Evolutionary conservation across 1,140 invertebrate species (phyloP), one percentile per base, ranked within the genome.

Genomic region (Portunus trituberculatus): DNA sequence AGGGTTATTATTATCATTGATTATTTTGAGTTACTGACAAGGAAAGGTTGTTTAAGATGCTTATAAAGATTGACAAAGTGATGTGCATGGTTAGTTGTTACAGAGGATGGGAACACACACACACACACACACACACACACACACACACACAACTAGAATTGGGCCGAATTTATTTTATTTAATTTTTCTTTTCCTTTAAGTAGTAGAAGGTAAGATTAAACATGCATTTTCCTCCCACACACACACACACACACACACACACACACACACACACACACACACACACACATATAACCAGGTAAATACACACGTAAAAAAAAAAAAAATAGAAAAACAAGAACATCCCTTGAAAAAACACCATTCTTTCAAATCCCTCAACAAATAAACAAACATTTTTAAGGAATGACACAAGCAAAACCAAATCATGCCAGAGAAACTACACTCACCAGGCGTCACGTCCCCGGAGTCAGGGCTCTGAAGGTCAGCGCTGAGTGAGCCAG

Each of bases 401-500:
- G 25, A n/a, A 31, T 45, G 16, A 28, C n/a, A 20, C 25, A 89
- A 46, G 31, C 32, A 59, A 31, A 39, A 29, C 31, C 32, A 45
- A 39, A 45, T 8, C 32, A 82, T 39, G 83, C 8, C 31, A 39
- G 2, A 86, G 4, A 46, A 29, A 39, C 59, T 14, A 84, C n/a
- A 88, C 45, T 45, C 52, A 96, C 96, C 96, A 48, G 96, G 96
- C 6, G 96, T 96, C 32, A 95, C 89, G 45, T 96, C 96, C 28
- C 96, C 95, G 32, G 94, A 96, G 25, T 96, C 96, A 29, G 96
- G 96, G 39, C 94, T 95, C 59, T 95, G 96, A 7, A 96, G 96
- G 45, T 96, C 96, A 45, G 94, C 96, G n/a, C 96, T 96, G 95
- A 93, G 93, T 67, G 95, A 96, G 45, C 95, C 93, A 7, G 96